Evolutionary conservation across 1,140 invertebrate genomes (phyloP).

Genomic region (Dendrolimus punctatus): DNA sequence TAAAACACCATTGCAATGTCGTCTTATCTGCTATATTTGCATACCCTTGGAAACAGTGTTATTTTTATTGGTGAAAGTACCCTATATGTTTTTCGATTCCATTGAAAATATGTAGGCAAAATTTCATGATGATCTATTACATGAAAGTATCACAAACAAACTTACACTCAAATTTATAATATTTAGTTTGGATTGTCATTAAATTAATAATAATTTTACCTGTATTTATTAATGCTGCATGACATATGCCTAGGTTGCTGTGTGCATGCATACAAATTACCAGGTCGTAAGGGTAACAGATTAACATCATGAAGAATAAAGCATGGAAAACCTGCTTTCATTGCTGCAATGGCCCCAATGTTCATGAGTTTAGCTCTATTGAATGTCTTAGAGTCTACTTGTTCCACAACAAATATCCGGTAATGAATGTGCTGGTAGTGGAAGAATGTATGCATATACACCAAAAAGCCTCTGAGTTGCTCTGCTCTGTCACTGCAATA

Average conservation of each 20-base stretch:
- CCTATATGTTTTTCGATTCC: too few relatives aligned
- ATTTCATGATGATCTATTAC: too few relatives aligned
- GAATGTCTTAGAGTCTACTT: constrained; percentile 84
- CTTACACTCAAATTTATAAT: too few relatives aligned
- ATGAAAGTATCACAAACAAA: too few relatives aligned
- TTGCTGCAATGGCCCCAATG: constrained; percentile 88
- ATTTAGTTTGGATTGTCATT: too few relatives aligned
- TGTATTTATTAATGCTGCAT: constrained; percentile 90
- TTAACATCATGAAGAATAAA: constrained; percentile 97
- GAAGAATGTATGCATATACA: constrained; percentile 64
- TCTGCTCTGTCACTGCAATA: constrained; percentile 55
- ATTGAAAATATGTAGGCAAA: too few relatives aligned
- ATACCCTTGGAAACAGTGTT: too few relatives aligned
- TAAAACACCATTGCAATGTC: too few relatives aligned
- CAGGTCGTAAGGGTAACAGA: constrained; percentile 89
- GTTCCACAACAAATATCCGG: constrained; percentile 93
- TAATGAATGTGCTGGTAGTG: constrained; percentile 71
- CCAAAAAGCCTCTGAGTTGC: constrained; percentile 56
- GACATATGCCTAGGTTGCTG: constrained; percentile 92
- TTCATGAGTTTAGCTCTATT: constrained; percentile 96
- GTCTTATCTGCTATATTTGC: too few relatives aligned
- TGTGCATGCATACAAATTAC: constrained; percentile 94
- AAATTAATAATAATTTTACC: constrained; percentile 32
- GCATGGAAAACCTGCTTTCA: constrained; percentile 84
- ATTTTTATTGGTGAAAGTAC: too few relatives aligned